Percentiles rank a stretch among this genome's conserved stretches.
Conservation (phyloP, 1,140 invertebrate species). For the Drosophila sp. region DNA sequence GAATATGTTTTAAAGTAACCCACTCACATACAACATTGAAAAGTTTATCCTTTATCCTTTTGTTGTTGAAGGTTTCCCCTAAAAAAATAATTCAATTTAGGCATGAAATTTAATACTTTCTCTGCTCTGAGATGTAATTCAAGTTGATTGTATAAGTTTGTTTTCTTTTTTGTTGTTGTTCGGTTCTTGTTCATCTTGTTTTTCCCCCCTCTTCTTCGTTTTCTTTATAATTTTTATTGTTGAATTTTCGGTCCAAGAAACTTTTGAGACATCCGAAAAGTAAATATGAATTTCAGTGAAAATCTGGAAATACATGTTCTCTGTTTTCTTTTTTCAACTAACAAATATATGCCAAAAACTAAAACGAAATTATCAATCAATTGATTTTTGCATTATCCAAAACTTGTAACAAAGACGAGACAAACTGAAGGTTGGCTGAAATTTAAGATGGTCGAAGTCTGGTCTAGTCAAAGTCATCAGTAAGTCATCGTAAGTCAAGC, state of each 20-base stretch:
- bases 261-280: slow-evolving; percentile 1
- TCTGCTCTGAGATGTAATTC: neutral
- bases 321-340: neutral
- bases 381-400: too few species aligned
- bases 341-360: too few species aligned
- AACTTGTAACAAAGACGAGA: too few species aligned
- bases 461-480: too few species aligned
- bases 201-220: neutral
- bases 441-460: too few species aligned
- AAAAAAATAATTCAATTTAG: slow-evolving; percentile 45
- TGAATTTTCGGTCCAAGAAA: slow-evolving; percentile 6
- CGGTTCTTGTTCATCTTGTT: slow-evolving; percentile 3
- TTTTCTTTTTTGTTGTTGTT: slow-evolving; percentile 2
- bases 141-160: slow-evolving; percentile 22
- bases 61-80: slow-evolving; percentile 9
- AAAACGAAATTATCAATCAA: too few species aligned
- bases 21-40: neutral
- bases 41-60: neutral
- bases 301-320: neutral
- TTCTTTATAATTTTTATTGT: neutral
- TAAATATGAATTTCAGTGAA: neutral
- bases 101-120: slow-evolving; percentile 33
- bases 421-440: too few species aligned
- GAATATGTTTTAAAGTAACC: slow-evolving; percentile 2
- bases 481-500: too few species aligned